Evolutionary conservation across 2,888 invertebrate species (phyloP), one percentile per base, ranked within the genome.

Genomic region (Craniophora ligustri): DNA sequence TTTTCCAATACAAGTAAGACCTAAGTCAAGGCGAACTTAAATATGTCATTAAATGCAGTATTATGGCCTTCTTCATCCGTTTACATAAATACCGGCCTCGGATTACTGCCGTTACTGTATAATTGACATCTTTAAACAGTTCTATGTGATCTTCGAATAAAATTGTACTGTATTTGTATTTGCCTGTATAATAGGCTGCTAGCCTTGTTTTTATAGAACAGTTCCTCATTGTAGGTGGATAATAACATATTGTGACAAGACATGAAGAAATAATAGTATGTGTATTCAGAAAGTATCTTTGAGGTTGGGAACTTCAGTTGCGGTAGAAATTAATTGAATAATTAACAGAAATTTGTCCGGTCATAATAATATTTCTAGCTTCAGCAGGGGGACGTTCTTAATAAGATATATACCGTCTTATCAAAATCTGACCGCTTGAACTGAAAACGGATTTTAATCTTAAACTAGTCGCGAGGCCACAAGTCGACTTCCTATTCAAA

Each of bases 61-160:
- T 82, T 63, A 67, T 79, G 86, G 77, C 89, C 89, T 90, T 89
- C 90, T 86, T 76, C 83, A 71, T 77, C 66, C 79, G 85, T 87
- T 89, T 87, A 89, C 86, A 87, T 89, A 87, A 88, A 80, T 76
- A 76, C 58, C 67, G 81, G 70, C 89, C 86, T 89, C 82, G 74
- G 50, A 45, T 69, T 70, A 66, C 64, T 70, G 75, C 75, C 75
- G 76, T 81, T 79, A 79, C 76, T 81, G 72, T 75, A 70, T 79
- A 79, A 81, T 79, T 76, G 79, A 64, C 67, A 70, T 75, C 60
- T 64, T 58, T 67, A 61, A 55, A 71, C 72, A 60, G 55, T 55
- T 55, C 36, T 56, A 49, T 53, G 26, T 35, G 44, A 8, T 32
- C 14, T 15, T 16, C 15, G 16, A 16, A 3, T 11, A 13, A n/a